Base-by-base conservation (phyloP, 2,888 invertebrate species). In the Drosophila monieri region DNA sequence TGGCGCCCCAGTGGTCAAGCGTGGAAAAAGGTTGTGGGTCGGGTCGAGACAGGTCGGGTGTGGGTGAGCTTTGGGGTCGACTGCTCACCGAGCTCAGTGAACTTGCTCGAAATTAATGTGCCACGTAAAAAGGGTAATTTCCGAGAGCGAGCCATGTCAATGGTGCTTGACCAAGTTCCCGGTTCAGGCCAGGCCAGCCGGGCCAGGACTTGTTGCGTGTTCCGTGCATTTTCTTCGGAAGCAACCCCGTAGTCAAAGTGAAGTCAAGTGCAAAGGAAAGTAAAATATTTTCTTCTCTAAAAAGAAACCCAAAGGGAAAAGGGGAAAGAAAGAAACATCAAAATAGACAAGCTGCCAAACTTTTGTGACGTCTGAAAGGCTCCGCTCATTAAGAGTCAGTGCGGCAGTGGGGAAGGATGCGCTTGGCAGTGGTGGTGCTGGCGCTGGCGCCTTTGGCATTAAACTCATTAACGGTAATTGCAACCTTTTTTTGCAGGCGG, bases 401-500 rank as follows among this genome's bases (percentile, higher is more conserved):
- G 54, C 52, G 59, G n/a, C 59, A 39, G 44, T 62, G 37, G 10
- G 47, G 43, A 37, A 41, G 55, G 69, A 61, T 74, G 80, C 85
- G 77, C 60, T 85, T 85, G 76, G 53, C 66, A 64, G 21, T 27
- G 37, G 21, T 23, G 18, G 59, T 54, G 73, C 86, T 68, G 67
- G 21, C 25, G 32, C 27, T 21, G 23, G 57, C 55, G 73, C 86
- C 86, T 77, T 75, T 88, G 75, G 86, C 86, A 77, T 83, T 84
- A 78, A 88, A 88, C 88, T 88, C 89, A 88, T 89, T 88, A 88
- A 80, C 87, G 85, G 74, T 88, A 88, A 88, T 88, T 89, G 87
- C 87, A 89, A 74, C 80, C 87, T 78, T 87, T 78, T 80, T 74
- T 70, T 44, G n/a, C 48, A 14, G 6, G 8, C 21, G 21, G 21